A percentile compares a stretch with the other conserved stretches of the same genome.
Evolutionary conservation across 2,797 vertebrate genomes (phyloP).

Genomic region (Gallinago solitaria): DNA sequence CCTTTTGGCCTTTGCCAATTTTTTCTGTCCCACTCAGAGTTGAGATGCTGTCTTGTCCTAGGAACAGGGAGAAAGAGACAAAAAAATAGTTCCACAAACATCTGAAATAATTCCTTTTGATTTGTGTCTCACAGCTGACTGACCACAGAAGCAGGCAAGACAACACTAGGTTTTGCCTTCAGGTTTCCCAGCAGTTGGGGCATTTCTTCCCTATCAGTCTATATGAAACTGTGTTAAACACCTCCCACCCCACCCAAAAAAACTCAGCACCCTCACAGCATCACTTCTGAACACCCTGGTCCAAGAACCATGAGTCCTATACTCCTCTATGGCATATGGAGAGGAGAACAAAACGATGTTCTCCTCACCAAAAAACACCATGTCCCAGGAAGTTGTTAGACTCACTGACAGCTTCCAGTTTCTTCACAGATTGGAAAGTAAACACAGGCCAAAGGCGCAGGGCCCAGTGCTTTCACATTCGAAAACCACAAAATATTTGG

Average conservation of each 20-base stretch:
- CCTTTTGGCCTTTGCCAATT: background rate
- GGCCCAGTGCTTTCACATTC: background rate
- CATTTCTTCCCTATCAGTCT: background rate
- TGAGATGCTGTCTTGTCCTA: background rate
- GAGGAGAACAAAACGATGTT: background rate
- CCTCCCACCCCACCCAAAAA: background rate
- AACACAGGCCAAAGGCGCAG: background rate
- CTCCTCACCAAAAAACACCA: background rate
- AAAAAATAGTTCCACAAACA: background rate
- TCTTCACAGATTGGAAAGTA: background rate
- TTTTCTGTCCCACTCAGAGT: background rate
- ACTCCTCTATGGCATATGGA: background rate
- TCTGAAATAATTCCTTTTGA: background rate
- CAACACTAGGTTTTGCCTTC: background rate
- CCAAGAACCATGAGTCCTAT: background rate
- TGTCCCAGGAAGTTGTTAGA: background rate
- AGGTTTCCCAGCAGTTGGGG: background rate
- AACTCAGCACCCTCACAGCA: background rate
- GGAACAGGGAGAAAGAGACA: background rate
- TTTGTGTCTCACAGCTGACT: background rate
- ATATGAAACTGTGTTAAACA: background rate
- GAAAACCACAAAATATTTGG: background rate
- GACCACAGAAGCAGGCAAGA: background rate
- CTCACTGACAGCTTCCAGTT: background rate
- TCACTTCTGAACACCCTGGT: background rate